Percentiles rank a stretch among this genome's conserved stretches.
Conservation (phyloP, 2,113 vertebrate species). For the Erythrolamprus reginae region DNA sequence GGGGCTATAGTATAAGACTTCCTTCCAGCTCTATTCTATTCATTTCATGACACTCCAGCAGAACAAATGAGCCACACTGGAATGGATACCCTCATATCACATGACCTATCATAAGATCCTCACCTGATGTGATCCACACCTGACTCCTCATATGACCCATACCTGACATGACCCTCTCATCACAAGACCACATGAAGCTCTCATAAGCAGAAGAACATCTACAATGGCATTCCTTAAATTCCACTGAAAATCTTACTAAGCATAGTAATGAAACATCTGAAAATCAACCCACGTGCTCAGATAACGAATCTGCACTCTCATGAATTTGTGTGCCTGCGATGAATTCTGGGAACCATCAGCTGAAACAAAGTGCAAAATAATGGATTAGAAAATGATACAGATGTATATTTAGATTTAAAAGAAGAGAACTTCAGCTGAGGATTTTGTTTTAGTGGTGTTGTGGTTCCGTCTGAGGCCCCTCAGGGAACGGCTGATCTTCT, state of each 20-base stretch:
- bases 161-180: not conserved
- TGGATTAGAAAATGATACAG: not conserved
- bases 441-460: not conserved
- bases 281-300: not conserved
- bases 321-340: not conserved
- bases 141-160: no score
- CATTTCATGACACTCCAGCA: not conserved
- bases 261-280: not conserved
- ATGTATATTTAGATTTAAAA: not conserved
- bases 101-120: not conserved
- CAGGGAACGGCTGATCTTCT: no score
- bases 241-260: not conserved
- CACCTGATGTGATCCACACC: no score
- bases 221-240: not conserved
- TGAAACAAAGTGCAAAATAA: not conserved
- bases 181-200: not conserved
- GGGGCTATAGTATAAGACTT: no score
- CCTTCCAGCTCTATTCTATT: no score
- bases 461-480: no score
- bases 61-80: not conserved
- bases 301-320: not conserved
- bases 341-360: not conserved
- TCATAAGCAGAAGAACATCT: not conserved
- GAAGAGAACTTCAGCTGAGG: not conserved
- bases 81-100: not conserved